Base-by-base conservation (phyloP, 2,888 invertebrate genomes). In the Caenorhabditis sulstoni region DNA sequence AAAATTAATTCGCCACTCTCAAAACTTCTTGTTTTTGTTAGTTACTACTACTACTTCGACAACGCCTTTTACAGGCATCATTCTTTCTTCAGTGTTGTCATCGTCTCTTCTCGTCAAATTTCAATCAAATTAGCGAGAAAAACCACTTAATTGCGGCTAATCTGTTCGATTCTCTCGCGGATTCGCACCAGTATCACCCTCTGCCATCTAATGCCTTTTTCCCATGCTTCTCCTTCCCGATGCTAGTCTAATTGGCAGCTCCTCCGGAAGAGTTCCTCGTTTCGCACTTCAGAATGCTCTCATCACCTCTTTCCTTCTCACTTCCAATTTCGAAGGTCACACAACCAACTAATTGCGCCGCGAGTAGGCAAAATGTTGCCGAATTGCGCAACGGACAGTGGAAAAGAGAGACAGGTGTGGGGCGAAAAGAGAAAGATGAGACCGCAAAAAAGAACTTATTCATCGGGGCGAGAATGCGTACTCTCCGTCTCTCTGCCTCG, bases 141-240 rank as follows among this genome's bases (percentile, higher is more conserved):
- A 71, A 71, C 39, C 62, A 71, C 71, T 64, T 64, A 71, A 71
- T 50, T 41, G 57, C 39, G 20, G 41, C 57, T 71, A 71, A 62
- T 71, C 64, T 61, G 53, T 71, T 71, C 35, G 16, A 22, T 18
- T 29, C 23, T 35, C 37, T 37, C 47, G 49, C 41, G 53, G 62
- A 57, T 71, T 71, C 71, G 57, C 71, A 71, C 71, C 71, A 71
- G 71, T 71, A 71, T 71, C 64, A 39, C 37, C 22, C 50, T 37
- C 53, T 44, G 55, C 55, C 55, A 55, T 44, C 22, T 23, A n/a
- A 53, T 41, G 44, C 68, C 68, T 52, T 41, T 68, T 70, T 61
- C 70, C 47, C 61, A 61, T 8, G 49, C 23, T 18, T 29, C 29
- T 29, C 29, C 29, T 7, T 29, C 29, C 29, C 29, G 29, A 5